A percentile compares a stretch with the other conserved stretches of the same genome.
Evolutionary conservation across 2,113 vertebrate genomes (phyloP).

Genomic region (Notiomystis cincta): DNA sequence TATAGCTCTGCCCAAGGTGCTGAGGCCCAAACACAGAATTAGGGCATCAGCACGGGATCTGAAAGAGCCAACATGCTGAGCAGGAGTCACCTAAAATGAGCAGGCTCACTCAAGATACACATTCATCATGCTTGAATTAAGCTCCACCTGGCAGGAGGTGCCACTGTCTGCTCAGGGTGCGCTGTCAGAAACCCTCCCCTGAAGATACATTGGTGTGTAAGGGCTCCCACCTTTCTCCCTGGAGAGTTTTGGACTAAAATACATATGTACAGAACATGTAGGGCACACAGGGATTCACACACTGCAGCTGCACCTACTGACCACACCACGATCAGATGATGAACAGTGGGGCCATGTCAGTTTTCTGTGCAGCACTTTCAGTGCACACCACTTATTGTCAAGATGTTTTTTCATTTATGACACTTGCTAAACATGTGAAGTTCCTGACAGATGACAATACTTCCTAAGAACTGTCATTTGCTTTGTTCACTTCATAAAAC

Average conservation of each 20-base stretch:
- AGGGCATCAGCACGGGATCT: not conserved
- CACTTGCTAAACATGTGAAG: not conserved
- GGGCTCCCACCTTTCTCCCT: not conserved
- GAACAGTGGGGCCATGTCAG: not conserved
- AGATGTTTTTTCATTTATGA: not conserved
- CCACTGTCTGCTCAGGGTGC: not conserved
- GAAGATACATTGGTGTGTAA: not conserved
- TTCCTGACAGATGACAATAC: not conserved
- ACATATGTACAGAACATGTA: fast-evolving
- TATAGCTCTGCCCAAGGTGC: not conserved
- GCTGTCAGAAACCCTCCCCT: not conserved
- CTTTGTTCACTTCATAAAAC: not conserved
- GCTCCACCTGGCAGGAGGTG: not conserved
- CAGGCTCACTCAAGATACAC: not conserved
- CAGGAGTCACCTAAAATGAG: not conserved
- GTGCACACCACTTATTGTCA: not conserved
- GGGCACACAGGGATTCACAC: not conserved
- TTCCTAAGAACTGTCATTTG: not conserved
- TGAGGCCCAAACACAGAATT: not conserved
- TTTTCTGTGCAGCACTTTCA: not conserved
- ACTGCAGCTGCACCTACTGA: not conserved
- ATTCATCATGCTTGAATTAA: not conserved
- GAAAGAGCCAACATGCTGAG: not conserved
- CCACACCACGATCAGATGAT: not conserved
- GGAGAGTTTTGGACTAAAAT: not conserved